phyloP scores from a whole-genome alignment of 2,888 invertebrate genomes.

The Lepidochrysops patricia region DNA sequence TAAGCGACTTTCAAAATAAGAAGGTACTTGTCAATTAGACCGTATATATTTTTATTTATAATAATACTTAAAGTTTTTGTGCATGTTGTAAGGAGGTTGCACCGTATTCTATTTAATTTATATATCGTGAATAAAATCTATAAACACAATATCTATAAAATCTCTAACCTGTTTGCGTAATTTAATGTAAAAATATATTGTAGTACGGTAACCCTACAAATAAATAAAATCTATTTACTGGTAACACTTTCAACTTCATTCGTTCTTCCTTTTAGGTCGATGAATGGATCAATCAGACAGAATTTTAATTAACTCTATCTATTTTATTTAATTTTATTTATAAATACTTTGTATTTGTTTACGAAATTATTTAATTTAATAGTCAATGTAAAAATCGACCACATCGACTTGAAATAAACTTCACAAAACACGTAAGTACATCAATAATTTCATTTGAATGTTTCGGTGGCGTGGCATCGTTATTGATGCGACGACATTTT shows the following conservation, averaged over 20 bases:
- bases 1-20: no score
- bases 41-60: no score
- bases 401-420: conserved; percentile 17
- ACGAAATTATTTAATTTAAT: conserved; percentile 29
- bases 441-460: conserved; percentile 25
- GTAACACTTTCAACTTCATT: conserved; percentile 7
- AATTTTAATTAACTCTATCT: conserved; percentile 14
- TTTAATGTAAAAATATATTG: not conserved
- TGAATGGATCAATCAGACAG: conserved; percentile 14
- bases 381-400: conserved; percentile 19
- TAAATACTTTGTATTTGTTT: conserved; percentile 3
- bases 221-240: not conserved
- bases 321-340: conserved; percentile 9
- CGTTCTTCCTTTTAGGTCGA: conserved; percentile 16
- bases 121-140: no score
- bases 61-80: no score
- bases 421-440: conserved; percentile 47
- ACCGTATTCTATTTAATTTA: no score
- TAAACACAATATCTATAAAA: no score
- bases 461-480: conserved; percentile 59
- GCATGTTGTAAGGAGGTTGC: no score
- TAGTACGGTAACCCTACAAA: not conserved
- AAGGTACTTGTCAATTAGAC: no score
- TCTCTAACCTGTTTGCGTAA: not conserved
- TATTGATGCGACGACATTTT: conserved; percentile 64